phyloP scores from a whole-genome alignment of 2,113 vertebrate genomes.

The Stictonetta naevosa region DNA sequence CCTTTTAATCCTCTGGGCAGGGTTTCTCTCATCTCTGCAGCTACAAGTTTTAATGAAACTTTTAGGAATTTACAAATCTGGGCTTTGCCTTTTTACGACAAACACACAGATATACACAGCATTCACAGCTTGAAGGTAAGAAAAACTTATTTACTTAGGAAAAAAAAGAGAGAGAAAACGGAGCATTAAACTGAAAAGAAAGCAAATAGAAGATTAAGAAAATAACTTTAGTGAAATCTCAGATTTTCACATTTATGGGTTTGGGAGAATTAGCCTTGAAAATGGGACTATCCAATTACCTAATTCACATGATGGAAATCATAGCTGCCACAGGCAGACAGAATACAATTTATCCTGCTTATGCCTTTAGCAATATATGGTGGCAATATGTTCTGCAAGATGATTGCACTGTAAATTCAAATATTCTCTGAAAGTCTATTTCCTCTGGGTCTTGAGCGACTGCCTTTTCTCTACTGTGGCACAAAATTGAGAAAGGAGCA shows the following conservation, averaged over 20 bases:
- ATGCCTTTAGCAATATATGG: background rate
- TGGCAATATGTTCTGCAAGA: background rate
- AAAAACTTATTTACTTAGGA: background rate
- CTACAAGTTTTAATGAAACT: background rate
- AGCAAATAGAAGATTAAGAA: background rate
- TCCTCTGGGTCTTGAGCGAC: background rate
- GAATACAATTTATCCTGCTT: background rate
- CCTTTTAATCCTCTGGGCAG: background rate
- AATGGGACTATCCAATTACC: background rate
- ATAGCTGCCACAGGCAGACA: background rate
- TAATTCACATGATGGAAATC: background rate
- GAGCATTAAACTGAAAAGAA: background rate
- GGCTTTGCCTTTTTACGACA: background rate
- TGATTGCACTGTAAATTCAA: background rate
- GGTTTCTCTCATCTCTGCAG: background rate
- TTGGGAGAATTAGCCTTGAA: background rate
- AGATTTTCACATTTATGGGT: background rate
- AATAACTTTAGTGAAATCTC: background rate
- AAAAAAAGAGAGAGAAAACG: background rate
- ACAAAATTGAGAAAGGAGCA: background rate
- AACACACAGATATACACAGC: background rate
- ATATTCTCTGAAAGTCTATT: background rate
- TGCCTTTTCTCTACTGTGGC: background rate
- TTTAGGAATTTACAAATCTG: background rate
- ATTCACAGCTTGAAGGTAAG: background rate